Base-by-base conservation (phyloP, 2,888 invertebrate genomes). In the Drosophila crucigera region DNA sequence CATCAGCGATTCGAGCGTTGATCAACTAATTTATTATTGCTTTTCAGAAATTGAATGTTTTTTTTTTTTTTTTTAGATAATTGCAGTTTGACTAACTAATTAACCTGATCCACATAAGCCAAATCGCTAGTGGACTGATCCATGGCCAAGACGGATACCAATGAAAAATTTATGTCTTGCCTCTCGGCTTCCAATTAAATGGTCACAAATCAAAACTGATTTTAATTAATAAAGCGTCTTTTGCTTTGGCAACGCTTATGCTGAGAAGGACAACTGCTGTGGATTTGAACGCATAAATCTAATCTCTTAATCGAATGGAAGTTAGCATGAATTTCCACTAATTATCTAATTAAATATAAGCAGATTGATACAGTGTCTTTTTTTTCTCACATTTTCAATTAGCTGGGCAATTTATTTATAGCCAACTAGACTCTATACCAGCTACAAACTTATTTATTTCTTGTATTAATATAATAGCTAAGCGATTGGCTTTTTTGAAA, bases 141-240 rank as follows among this genome's bases (percentile, higher is more conserved):
- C 71, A 72, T 73, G 69, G 78, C 47, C 70, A 68, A 63, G 41
- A 54, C 35, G 31, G 52, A 62, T 9, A 28, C 22, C 56, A 60
- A 53, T 52, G 47, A 25, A 33, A n/a, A 73, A 80, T 77, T 76
- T 67, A 76, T 60, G 52, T 37, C 56, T 30, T 39, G 78, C 63
- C 66, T 19, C 28, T 53, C 54, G 71, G 56, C 68, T 22, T 47
- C 33, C 75, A 74, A 72, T 77, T 80, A 78, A 84, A 76, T 78
- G 80, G 76, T 76, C 77, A 74, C 81, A 86, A 89, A 89, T 90
- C 89, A 79, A 79, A 77, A 68, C 68, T 76, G 81, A 76, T 81
- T 86, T 83, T 81, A 82, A 83, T 86, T 86, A 81, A 89, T 86
- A 78, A 82, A 80, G 7, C 30, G 59, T 58, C 11, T 37, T 53